Conservation (phyloP, 2,113 vertebrate species). For the Eptesicus fuscus region DNA sequence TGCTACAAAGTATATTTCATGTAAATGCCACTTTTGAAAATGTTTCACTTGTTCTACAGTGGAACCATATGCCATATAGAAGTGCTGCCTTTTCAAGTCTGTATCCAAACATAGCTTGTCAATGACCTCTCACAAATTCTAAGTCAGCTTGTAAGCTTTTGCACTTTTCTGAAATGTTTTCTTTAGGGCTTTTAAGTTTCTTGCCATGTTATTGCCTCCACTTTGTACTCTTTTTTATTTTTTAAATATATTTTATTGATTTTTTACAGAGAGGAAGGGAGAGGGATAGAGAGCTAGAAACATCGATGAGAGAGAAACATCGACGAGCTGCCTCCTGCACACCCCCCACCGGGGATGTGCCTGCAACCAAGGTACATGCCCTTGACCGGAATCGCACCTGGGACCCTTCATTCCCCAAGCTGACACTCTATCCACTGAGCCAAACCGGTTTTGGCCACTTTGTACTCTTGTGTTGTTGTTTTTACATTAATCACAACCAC, state of each 20-base stretch:
- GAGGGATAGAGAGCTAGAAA: too few species aligned
- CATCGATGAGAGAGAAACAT: too few species aligned
- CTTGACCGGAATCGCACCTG: too few species aligned
- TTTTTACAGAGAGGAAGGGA: too few species aligned
- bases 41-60: conserved; percentile 44
- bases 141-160: conserved; percentile 50
- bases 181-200: conserved; percentile 10
- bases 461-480: too few species aligned
- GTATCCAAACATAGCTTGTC: conserved; percentile 51
- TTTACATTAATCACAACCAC: background rate
- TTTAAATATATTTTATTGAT: too few species aligned
- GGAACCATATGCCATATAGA: conserved; percentile 58
- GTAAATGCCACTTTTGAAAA: conserved; percentile 59
- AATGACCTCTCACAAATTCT: conserved; percentile 59
- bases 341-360: too few species aligned
- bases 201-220: conserved; percentile 11
- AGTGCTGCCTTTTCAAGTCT: conserved; percentile 52
- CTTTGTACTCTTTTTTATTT: background rate
- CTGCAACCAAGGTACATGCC: too few species aligned
- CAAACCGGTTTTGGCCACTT: too few species aligned
- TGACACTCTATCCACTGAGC: too few species aligned
- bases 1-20: conserved; percentile 30
- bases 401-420: too few species aligned
- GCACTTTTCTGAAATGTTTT: conserved; percentile 47
- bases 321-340: too few species aligned